Evolutionary conservation across 1,140 invertebrate species (phyloP), one percentile per base, ranked within the genome.

Genomic region (Melanaphis sacchari): DNA sequence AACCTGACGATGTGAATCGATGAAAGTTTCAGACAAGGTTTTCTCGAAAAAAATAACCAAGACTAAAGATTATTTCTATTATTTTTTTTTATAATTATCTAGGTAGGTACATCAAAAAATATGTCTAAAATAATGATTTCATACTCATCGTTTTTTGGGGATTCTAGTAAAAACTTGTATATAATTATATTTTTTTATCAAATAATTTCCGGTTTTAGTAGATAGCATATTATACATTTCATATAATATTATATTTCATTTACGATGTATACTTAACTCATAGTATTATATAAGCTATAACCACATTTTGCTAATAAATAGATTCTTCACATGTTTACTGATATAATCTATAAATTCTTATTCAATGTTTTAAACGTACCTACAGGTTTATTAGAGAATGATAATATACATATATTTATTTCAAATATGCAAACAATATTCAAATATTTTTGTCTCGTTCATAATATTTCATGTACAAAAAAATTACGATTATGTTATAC

Each of bases 241-340:
- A 46, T 49, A 22, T 18, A 36, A 9, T 31, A 31, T 87, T 31
- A 11, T 87, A 15, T 87, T 87, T 87, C 24, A 43, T 24, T 85
- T 43, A 43, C 26, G 38, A 43, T 9, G 43, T 43, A 43, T 43
- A 43, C 43, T 9, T 43, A 43, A 43, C n/a, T n/a, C n/a, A 49
- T 49, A 49, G 26, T 49, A 36, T 36, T 36, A 49, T 6, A 49
- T 89, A 89, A 36, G 52, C 40, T 7, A 38, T 24, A 26, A 40
- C 46, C 49, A 89, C 88, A 89, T 89, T 89, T 89, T 40, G 9
- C 88, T 49, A 49, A 89, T 49, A 89, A 89, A 54, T 89, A 89
- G 88, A 89, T 54, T 89, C 36, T 36, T 26, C 2, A 8, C 43
- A 22, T 87, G 85, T 87, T 87, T 87, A 87, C n/a, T 46, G 85